Base-by-base conservation (phyloP, 2,888 invertebrate species). In the Drosophila tanythrix region DNA sequence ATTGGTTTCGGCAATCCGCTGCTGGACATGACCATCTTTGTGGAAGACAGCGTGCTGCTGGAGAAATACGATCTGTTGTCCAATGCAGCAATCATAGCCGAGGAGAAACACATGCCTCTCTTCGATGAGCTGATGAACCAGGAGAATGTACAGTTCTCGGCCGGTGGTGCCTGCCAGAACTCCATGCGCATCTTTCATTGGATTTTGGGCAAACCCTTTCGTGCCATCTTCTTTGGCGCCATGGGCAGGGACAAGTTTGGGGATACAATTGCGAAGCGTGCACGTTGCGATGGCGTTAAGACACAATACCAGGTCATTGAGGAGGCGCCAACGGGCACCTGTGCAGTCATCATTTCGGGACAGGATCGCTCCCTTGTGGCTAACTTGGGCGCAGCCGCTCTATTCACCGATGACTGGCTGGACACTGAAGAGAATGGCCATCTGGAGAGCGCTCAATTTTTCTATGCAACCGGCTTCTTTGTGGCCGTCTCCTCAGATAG, bases 1-100 rank as follows among this genome's bases (percentile, higher is more conserved):
- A 48, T 87, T 50, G 90, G 87, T 4, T 88, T 90, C 8, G 87
- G 90, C 7, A 87, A 90, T 64, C 90, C 87, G 0, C 36, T 88
- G 36, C 68, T 88, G 52, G 87, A 88, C 33, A 76, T 88, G 25
- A 84, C 86, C 13, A 72, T n/a, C 35, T 21, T 31, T 2, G 43
- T 77, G 0, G 78, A 89, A 10, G 88, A 89, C 48, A 78, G 52
- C 7, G 3, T 55, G 29, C 55, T 87, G 6, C 35, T 88, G 10
- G 70, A 89, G 35, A 88, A 90, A 38, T 88, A 84, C 25, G 77
- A 60, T 0, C 59, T 88, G 51, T 21, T 57, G 1, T 0, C 70
- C 0, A 88, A 88, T 69, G 69, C 73, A 0, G 89, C 90, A 10
- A 73, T 89, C 18, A 66, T 90, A 7, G 87, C 87, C 11, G 78